Evolutionary conservation across 2,113 vertebrate species (phyloP).

Genomic region (Piaya cayana): DNA sequence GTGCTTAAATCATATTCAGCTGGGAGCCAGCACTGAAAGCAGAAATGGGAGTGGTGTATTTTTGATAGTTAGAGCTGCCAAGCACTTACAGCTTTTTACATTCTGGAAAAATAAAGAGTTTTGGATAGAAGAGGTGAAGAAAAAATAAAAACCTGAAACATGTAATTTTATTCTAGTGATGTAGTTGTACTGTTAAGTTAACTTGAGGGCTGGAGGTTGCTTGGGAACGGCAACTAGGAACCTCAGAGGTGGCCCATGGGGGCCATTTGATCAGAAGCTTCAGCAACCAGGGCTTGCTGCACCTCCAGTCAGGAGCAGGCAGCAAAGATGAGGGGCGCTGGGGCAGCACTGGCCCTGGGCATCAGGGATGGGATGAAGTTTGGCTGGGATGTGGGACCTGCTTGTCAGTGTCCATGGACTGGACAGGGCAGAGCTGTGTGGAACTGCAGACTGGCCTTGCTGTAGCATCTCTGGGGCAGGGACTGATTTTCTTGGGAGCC

Average conservation of each 20-base stretch:
- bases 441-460: neutral
- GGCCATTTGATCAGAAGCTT: neutral
- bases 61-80: neutral
- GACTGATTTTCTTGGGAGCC: accelerated
- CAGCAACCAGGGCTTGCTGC: neutral
- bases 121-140: neutral
- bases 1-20: neutral
- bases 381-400: accelerated
- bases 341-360: accelerated
- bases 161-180: neutral
- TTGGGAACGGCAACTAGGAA: neutral
- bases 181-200: neutral
- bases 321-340: accelerated
- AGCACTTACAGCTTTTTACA: neutral
- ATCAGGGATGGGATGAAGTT: neutral
- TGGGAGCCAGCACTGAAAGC: neutral
- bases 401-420: accelerated
- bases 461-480: neutral
- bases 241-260: too few relatives aligned
- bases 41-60: neutral
- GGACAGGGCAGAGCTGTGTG: neutral
- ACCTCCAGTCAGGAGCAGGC: neutral
- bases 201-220: neutral
- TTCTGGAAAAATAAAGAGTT: neutral
- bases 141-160: neutral